phyloP scores from a whole-genome alignment of 2,113 vertebrate species.

The Takifugu bimaculatus region DNA sequence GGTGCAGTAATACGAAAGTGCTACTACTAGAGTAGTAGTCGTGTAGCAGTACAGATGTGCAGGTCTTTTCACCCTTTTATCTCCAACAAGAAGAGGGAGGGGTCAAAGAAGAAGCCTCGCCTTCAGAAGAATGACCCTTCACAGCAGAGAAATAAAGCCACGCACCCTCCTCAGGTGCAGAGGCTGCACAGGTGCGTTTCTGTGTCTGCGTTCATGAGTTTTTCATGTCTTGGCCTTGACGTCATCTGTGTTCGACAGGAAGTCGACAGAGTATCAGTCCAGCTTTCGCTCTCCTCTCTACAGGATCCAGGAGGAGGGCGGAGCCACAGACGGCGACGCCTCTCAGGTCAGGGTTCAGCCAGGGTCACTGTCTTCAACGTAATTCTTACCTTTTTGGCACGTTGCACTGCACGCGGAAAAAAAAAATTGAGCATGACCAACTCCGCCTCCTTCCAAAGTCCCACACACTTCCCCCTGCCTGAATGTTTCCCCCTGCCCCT shows the following conservation, averaged over 20 bases:
- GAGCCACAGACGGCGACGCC: background rate
- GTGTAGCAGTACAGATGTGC: too few species aligned
- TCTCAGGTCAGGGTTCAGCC: conserved; percentile 44
- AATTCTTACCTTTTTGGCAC: too few species aligned
- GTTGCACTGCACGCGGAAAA: too few species aligned
- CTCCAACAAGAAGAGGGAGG: conserved; percentile 37
- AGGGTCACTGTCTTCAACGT: too few species aligned
- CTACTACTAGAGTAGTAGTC: too few species aligned
- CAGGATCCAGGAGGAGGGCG: conserved; percentile 40
- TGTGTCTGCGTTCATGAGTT: background rate
- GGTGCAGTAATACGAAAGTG: too few species aligned
- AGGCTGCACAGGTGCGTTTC: conserved; percentile 45
- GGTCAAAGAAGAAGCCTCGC: conserved; percentile 15
- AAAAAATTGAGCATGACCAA: too few species aligned
- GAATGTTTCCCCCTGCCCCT: too few species aligned
- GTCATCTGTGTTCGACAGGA: conserved; percentile 37
- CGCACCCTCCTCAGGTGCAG: conserved; percentile 13
- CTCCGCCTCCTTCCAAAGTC: too few species aligned
- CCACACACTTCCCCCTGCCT: too few species aligned
- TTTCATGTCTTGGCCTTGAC: background rate
- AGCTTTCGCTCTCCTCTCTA: conserved; percentile 45
- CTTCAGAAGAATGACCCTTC: background rate
- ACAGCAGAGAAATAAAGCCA: background rate
- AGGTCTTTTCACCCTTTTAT: background rate
- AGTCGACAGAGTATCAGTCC: conserved; percentile 52